A percentile compares a stretch with the other conserved stretches of the same genome.
Evolutionary conservation across 2,113 vertebrate species (phyloP).

Genomic region (Colossoma macropomum): DNA sequence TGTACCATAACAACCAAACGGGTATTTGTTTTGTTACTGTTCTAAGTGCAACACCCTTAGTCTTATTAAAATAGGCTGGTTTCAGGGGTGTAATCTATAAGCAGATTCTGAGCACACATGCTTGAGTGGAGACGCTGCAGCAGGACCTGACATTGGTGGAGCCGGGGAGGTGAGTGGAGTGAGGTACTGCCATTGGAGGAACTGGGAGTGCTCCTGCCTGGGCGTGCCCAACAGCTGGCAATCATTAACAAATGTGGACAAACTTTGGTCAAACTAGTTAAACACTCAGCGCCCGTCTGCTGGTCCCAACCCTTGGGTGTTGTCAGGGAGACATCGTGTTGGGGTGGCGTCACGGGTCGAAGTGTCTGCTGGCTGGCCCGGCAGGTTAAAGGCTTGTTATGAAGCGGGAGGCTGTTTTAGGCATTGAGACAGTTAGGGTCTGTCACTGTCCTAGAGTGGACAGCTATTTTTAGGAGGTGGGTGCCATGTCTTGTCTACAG

Average conservation of each 20-base stretch:
- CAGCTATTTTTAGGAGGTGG: constrained; percentile 58
- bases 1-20: constrained; percentile 33
- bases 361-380: constrained; percentile 20
- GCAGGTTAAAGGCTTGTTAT: constrained; percentile 17
- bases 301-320: constrained; percentile 44
- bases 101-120: neutral
- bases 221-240: constrained; percentile 56
- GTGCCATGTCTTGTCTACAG: constrained; percentile 34
- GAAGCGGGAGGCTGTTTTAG: constrained; percentile 48
- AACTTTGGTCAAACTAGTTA: constrained; percentile 60
- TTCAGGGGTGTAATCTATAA: constrained; percentile 1
- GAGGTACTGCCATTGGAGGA: constrained; percentile 49
- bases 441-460: constrained; percentile 38
- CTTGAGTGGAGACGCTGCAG: constrained; percentile 3
- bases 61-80: constrained; percentile 9
- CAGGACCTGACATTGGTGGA: constrained; percentile 27
- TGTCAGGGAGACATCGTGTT: constrained; percentile 36
- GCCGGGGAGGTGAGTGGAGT: constrained; percentile 40
- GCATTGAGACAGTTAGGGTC: constrained; percentile 39
- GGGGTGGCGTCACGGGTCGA: constrained; percentile 15
- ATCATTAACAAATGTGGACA: constrained; percentile 61
- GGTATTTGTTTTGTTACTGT: constrained; percentile 21
- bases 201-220: constrained; percentile 20
- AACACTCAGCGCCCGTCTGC: constrained; percentile 34
- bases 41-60: constrained; percentile 10